These are phyloP conservation scores for Hylaea fasciaria DNA, from an alignment of 2,888 invertebrate genomes.

Conservation along the genomic window DNA sequence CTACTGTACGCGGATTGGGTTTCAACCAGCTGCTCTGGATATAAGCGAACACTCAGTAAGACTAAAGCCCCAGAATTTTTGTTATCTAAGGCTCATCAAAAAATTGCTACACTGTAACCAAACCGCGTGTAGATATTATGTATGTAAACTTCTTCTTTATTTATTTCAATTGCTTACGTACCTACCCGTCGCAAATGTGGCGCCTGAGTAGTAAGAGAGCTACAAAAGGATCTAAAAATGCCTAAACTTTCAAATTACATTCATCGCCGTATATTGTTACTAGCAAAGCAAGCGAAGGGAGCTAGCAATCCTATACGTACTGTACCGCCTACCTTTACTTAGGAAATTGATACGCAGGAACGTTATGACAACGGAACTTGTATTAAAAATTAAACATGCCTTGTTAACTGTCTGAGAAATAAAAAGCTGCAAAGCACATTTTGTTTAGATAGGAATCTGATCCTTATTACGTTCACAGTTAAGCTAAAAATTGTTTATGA, in stretches of 20 bases:
- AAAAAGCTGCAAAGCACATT: slow-evolving; percentile 10
- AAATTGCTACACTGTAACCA: no score
- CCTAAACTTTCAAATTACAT: no score
- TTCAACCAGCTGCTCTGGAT: slow-evolving; percentile 7
- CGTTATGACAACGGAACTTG: slow-evolving; percentile 60
- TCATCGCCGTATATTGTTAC: no score
- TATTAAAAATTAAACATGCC: slow-evolving; percentile 55
- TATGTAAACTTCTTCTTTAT: no score
- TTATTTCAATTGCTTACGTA: no score
- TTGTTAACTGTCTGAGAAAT: slow-evolving; percentile 23
- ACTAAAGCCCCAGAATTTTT: background rate
- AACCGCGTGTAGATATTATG: no score
- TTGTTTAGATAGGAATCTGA: slow-evolving; percentile 6
- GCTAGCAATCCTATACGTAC: no score
- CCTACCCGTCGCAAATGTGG: no score
- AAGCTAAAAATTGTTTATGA: slow-evolving; percentile 34
- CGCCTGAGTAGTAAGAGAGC: no score
- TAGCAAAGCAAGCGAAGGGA: no score
- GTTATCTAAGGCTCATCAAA: no score
- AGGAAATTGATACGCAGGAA: slow-evolving; percentile 49
- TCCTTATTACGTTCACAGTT: background rate
- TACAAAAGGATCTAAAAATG: no score
- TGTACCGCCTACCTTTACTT: slow-evolving; percentile 35
- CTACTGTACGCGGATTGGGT: slow-evolving; percentile 34
- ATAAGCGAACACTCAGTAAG: background rate